These are phyloP conservation scores for Poecilia gillii DNA, from an alignment of 2,797 vertebrate genomes.

Conservation along the genomic window DNA sequence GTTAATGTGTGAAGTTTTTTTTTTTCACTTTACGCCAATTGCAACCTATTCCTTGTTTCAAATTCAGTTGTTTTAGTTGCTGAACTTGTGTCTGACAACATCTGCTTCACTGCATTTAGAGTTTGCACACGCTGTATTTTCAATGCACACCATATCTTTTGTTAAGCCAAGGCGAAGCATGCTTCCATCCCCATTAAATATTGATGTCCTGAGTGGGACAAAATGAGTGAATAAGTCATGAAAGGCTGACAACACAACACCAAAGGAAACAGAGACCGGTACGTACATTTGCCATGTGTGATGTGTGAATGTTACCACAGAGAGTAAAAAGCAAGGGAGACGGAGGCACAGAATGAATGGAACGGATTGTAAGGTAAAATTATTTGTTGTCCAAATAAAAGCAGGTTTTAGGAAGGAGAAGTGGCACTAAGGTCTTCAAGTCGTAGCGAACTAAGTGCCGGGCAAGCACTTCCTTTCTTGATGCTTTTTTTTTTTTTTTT, in stretches of 20 bases:
- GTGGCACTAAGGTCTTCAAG: neutral
- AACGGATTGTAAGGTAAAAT: constrained; percentile 21
- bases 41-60: constrained; percentile 4
- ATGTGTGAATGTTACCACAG: constrained; percentile 59
- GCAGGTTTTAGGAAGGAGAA: neutral
- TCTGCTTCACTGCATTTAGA: constrained; percentile 43
- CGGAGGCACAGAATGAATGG: constrained; percentile 18
- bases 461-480: neutral
- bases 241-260: constrained; percentile 73
- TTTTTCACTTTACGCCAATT: neutral
- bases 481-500: neutral
- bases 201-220: constrained; percentile 69
- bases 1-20: neutral
- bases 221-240: constrained; percentile 82
- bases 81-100: constrained; percentile 6
- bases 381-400: constrained; percentile 36
- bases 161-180: constrained; percentile 73
- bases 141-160: constrained; percentile 58
- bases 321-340: constrained; percentile 27
- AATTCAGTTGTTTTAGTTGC: constrained; percentile 1
- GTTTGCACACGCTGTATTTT: constrained; percentile 24
- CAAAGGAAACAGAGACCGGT: constrained; percentile 59
- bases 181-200: constrained; percentile 75
- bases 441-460: neutral
- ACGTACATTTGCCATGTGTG: constrained; percentile 55